These are phyloP conservation scores for Catalaphyllia jardinei DNA, from an alignment of 64 coral and sea anemone genomes.

Conservation along the genomic window DNA sequence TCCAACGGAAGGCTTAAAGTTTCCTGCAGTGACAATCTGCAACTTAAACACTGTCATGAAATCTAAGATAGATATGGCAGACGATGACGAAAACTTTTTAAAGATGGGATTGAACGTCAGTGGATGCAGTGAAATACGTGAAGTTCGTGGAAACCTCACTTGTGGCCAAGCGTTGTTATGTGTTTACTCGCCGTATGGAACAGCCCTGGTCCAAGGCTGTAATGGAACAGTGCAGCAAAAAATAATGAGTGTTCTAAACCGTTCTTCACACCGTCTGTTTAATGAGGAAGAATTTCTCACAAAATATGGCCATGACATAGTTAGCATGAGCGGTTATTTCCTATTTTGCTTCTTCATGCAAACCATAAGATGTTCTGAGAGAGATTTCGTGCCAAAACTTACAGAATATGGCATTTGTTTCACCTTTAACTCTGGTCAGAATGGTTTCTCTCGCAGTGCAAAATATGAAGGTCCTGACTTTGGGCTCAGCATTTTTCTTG, in stretches of 20 bases:
- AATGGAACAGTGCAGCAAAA: not conserved
- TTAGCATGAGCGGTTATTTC: not conserved
- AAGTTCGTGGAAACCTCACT: conserved; percentile 58
- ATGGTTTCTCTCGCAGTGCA: not conserved
- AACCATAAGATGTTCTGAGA: not conserved
- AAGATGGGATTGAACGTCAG: conserved; percentile 41
- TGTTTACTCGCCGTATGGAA: not conserved
- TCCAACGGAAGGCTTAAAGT: conserved; percentile 5
- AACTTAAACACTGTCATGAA: conserved; percentile 40
- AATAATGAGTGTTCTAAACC: not conserved
- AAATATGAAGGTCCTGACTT: not conserved
- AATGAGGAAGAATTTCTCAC: conserved; percentile 23
- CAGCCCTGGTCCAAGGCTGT: not conserved
- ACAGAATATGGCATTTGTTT: conserved; percentile 17
- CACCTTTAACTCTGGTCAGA: conserved; percentile 26
- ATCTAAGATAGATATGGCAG: conserved; percentile 16
- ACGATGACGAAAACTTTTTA: conserved; percentile 9
- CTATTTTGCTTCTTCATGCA: not conserved
- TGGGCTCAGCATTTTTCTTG: conserved; percentile 20
- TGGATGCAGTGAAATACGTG: conserved; percentile 21
- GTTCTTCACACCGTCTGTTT: not conserved
- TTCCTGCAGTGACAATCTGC: conserved; percentile 39
- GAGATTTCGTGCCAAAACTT: conserved; percentile 25
- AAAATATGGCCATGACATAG: conserved; percentile 42
- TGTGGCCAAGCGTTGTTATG: conserved; percentile 58